Evolutionary conservation across 2,888 invertebrate species (phyloP).

Genomic region (Maniola hyperantus): DNA sequence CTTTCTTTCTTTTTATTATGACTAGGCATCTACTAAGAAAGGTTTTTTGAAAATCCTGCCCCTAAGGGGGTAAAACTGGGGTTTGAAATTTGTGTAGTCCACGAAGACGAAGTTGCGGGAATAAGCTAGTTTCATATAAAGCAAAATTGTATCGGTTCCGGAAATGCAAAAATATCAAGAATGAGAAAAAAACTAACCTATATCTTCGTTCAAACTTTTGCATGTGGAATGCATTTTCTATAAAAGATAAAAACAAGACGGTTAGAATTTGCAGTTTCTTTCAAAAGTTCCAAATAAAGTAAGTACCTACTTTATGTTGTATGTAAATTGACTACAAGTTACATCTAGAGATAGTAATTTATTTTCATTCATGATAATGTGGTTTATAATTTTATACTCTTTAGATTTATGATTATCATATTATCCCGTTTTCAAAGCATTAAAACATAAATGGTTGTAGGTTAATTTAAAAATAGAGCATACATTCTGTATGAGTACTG

Average conservation of each 20-base stretch:
- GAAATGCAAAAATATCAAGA: conserved; percentile 6
- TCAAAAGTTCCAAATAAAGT: not conserved
- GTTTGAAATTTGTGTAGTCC: no score
- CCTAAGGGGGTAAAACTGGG: no score
- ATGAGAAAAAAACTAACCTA: not conserved
- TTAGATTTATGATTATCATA: not conserved
- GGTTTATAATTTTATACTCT: not conserved
- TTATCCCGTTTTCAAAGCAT: conserved; percentile 2
- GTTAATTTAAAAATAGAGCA: conserved; percentile 19
- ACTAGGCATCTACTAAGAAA: no score
- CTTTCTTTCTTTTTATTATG: no score
- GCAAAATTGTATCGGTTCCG: not conserved
- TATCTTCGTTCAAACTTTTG: conserved; percentile 4
- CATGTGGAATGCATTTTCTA: not conserved
- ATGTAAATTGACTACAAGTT: not conserved
- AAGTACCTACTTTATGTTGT: no score
- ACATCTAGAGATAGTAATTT: not conserved
- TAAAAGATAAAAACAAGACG: conserved; percentile 11
- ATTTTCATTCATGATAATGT: not conserved
- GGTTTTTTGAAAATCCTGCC: no score
- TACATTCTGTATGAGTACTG: conserved; percentile 12
- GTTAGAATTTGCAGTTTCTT: conserved; percentile 3
- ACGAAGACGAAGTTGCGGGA: no score
- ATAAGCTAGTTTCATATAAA: conserved; percentile 3
- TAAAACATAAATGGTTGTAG: conserved; percentile 19